Conservation (phyloP, 2,797 vertebrate species). For the Cryptoprocta ferox region DNA sequence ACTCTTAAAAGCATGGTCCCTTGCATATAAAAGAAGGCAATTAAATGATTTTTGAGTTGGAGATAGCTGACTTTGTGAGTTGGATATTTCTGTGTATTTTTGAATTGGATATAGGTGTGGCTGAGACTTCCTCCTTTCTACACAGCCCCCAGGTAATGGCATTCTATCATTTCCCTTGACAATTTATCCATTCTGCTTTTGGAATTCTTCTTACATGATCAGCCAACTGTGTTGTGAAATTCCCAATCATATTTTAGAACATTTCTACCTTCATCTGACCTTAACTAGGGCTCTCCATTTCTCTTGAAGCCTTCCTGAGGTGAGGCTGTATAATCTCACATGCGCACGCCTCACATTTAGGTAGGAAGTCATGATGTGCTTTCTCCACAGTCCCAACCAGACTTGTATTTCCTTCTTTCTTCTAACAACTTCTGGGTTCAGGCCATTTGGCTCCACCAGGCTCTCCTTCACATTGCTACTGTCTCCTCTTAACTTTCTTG, state of each 20-base stretch:
- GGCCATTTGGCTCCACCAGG: not conserved
- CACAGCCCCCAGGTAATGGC: not conserved
- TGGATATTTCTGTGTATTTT: not conserved
- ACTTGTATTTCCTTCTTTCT: accelerated
- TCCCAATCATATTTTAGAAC: not conserved
- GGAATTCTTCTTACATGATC: not conserved
- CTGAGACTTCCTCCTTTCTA: not conserved
- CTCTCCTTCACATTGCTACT: not conserved
- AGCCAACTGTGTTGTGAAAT: not conserved
- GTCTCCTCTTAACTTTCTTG: not conserved
- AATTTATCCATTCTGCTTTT: not conserved
- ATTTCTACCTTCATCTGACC: not conserved
- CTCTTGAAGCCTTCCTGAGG: not conserved
- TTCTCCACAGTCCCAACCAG: not conserved
- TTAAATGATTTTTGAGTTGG: not conserved
- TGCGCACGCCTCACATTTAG: not conserved
- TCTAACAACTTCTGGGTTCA: not conserved
- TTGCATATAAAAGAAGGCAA: not conserved
- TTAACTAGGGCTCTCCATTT: not conserved
- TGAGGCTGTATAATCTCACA: not conserved
- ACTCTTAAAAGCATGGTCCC: not conserved
- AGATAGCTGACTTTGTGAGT: not conserved
- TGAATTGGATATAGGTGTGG: not conserved
- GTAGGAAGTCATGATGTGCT: accelerated
- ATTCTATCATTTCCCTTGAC: not conserved